phyloP scores from a whole-genome alignment of 2,888 invertebrate genomes.

The Bombylius major region DNA sequence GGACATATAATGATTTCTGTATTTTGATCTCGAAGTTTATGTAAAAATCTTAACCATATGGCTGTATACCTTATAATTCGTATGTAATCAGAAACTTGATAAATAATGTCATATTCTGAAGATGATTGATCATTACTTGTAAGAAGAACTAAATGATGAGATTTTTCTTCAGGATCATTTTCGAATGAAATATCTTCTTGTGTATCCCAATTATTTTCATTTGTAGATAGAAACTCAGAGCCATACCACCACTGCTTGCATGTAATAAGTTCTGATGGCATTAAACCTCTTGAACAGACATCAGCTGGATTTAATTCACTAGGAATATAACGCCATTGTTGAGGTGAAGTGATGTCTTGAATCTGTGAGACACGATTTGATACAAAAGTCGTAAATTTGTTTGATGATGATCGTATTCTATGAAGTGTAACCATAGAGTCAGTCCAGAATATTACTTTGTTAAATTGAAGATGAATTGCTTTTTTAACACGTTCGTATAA shows the following conservation, averaged over 20 bases:
- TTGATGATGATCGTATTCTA: background rate
- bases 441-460: background rate
- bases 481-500: background rate
- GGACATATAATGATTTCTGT: no score
- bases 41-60: no score
- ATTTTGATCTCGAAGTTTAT: no score
- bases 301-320: constrained; percentile 23
- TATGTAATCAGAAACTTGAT: no score
- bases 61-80: no score
- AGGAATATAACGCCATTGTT: constrained; percentile 20
- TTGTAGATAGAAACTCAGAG: background rate
- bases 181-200: no score
- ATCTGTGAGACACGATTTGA: background rate
- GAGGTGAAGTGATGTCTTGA: constrained; percentile 11
- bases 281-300: constrained; percentile 20
- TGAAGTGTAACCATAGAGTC: background rate
- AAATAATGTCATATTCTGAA: no score
- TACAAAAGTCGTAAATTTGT: background rate
- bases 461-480: background rate
- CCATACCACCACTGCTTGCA: background rate
- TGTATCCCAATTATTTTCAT: no score
- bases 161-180: no score
- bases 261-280: background rate
- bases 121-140: no score
- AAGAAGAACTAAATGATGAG: no score